Evolutionary conservation across 2,888 invertebrate genomes (phyloP).

Genomic region (Ornithoptera priamus): DNA sequence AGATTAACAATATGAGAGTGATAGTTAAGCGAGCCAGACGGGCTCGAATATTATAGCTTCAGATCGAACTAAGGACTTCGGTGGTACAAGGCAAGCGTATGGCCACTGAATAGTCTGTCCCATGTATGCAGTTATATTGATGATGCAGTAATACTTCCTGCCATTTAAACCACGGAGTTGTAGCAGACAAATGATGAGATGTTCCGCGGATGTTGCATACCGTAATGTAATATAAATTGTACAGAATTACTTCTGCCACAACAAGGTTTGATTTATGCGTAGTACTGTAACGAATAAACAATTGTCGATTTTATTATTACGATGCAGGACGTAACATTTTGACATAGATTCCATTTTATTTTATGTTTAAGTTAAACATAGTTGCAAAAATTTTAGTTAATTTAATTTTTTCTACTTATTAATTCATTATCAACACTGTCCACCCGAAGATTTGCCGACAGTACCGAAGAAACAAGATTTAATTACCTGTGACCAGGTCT

Average conservation of each 20-base stretch:
- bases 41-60: too few relatives aligned
- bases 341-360: background rate
- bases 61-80: too few relatives aligned
- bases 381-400: background rate
- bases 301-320: constrained; percentile 58
- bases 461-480: too few relatives aligned
- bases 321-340: constrained; percentile 39
- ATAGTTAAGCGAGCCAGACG: too few relatives aligned
- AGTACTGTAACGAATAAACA: constrained; percentile 72
- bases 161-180: constrained; percentile 45
- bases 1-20: too few relatives aligned
- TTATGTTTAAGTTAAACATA: background rate
- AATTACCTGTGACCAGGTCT: too few relatives aligned
- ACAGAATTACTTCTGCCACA: constrained; percentile 59
- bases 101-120: too few relatives aligned
- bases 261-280: constrained; percentile 70
- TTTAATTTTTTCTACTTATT: too few relatives aligned
- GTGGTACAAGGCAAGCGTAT: too few relatives aligned
- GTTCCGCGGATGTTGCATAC: constrained; percentile 43
- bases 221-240: constrained; percentile 64
- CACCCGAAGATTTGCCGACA: too few relatives aligned
- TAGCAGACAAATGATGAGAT: constrained; percentile 26
- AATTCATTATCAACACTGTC: too few relatives aligned
- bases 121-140: too few relatives aligned
- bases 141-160: constrained; percentile 58